These are phyloP conservation scores for Scortum barcoo DNA, from an alignment of 2,113 vertebrate species.

Conservation along the genomic window DNA sequence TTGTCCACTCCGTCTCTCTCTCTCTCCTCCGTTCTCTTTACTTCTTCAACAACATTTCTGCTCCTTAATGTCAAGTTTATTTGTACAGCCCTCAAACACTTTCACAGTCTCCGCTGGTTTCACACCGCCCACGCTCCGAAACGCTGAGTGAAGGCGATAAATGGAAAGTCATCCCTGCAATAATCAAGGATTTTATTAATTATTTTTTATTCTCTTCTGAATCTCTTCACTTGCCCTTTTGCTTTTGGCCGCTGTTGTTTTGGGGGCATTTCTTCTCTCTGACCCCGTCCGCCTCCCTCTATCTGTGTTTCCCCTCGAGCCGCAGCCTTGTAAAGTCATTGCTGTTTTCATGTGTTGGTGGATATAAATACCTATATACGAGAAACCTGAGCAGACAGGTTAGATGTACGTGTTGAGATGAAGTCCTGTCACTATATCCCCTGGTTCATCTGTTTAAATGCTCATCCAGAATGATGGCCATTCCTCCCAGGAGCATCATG, in stretches of 20 bases:
- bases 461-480: constrained; percentile 26
- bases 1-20: background rate
- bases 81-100: constrained; percentile 19
- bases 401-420: constrained; percentile 72
- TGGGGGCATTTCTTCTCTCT: background rate
- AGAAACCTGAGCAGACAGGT: constrained; percentile 83
- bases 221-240: background rate
- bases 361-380: constrained; percentile 77
- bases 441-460: constrained; percentile 68
- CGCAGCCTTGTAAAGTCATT: constrained; percentile 64
- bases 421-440: constrained; percentile 73
- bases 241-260: background rate
- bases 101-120: constrained; percentile 27
- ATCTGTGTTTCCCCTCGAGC: constrained; percentile 16
- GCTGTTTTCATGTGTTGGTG: constrained; percentile 65
- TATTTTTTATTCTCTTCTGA: background rate
- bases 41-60: constrained; percentile 31
- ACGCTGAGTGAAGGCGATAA: constrained; percentile 41
- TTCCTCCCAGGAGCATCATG: constrained; percentile 46
- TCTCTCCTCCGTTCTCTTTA: background rate
- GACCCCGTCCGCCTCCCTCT: background rate
- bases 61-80: constrained; percentile 36
- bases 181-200: constrained; percentile 26
- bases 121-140: constrained; percentile 33
- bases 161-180: constrained; percentile 33